Evolutionary conservation across 2,797 vertebrate genomes (phyloP).

Genomic region (Melanotaenia parkinsoni): DNA sequence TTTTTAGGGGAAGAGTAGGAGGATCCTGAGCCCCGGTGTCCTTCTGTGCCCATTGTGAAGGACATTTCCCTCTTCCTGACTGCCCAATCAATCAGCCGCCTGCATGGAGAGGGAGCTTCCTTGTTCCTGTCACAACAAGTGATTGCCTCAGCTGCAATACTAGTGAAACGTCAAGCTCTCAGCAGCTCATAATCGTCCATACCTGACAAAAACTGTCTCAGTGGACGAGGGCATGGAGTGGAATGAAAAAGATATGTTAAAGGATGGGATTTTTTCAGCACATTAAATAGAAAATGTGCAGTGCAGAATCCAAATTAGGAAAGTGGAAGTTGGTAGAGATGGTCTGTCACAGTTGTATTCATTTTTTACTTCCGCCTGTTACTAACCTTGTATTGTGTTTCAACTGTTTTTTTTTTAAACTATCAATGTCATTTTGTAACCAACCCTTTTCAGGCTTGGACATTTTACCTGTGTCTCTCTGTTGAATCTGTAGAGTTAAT

Average conservation of each 20-base stretch:
- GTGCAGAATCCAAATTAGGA: slow-evolving; percentile 1
- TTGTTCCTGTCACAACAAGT: slow-evolving; percentile 78
- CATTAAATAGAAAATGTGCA: background rate
- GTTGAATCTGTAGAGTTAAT: too few relatives aligned
- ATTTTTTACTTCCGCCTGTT: background rate
- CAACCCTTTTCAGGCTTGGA: background rate
- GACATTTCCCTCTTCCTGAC: slow-evolving; percentile 73
- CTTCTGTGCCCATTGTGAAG: slow-evolving; percentile 73
- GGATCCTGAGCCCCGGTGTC: slow-evolving; percentile 48
- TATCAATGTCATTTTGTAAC: background rate
- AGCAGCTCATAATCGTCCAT: slow-evolving; percentile 71
- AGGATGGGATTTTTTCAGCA: background rate
- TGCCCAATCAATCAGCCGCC: slow-evolving; percentile 82
- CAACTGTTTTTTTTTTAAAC: too few relatives aligned
- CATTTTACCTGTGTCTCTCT: background rate
- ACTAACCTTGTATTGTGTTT: background rate
- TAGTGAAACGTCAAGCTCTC: slow-evolving; percentile 61
- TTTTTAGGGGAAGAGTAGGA: slow-evolving; percentile 53
- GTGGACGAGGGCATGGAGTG: slow-evolving; percentile 41
- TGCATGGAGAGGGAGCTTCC: slow-evolving; percentile 73
- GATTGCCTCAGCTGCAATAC: slow-evolving; percentile 72
- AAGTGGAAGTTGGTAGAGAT: background rate
- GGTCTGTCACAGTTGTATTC: background rate
- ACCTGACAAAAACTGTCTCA: slow-evolving; percentile 57
- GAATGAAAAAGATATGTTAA: slow-evolving; percentile 46